phyloP scores from a whole-genome alignment of 1,140 invertebrate genomes.

The Sogatella furcifera region DNA sequence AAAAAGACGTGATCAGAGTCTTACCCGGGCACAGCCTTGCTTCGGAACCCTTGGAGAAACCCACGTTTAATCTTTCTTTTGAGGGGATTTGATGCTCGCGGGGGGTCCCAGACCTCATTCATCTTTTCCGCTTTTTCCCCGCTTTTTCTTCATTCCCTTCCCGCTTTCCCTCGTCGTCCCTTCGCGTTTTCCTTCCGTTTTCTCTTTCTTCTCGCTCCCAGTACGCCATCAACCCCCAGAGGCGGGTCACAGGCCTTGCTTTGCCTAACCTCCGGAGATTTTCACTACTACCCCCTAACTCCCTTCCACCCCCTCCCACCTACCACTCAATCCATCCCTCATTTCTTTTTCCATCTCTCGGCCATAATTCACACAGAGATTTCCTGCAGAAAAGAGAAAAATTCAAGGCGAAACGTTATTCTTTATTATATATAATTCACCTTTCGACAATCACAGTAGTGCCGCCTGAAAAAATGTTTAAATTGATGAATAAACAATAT shows the following conservation, averaged over 20 bases:
- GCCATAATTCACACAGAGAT: no score
- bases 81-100: conserved; percentile 9
- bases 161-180: background rate
- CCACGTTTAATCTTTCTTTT: conserved; percentile 11
- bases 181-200: background rate
- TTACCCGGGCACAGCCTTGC: background rate
- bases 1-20: background rate
- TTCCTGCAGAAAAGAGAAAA: no score
- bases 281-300: background rate
- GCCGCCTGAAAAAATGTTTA: no score
- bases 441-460: no score
- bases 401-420: no score
- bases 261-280: conserved; percentile 1
- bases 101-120: conserved; percentile 4
- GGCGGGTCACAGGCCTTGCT: background rate
- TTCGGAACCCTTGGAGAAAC: background rate
- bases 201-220: background rate
- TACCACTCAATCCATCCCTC: no score
- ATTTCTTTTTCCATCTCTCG: no score
- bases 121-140: conserved; percentile 1
- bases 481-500: no score
- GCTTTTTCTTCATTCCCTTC: background rate
- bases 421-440: no score
- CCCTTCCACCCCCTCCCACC: background rate
- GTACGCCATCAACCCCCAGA: background rate